phyloP scores from a whole-genome alignment of 1,140 invertebrate genomes.

The Atta cephalotes region DNA sequence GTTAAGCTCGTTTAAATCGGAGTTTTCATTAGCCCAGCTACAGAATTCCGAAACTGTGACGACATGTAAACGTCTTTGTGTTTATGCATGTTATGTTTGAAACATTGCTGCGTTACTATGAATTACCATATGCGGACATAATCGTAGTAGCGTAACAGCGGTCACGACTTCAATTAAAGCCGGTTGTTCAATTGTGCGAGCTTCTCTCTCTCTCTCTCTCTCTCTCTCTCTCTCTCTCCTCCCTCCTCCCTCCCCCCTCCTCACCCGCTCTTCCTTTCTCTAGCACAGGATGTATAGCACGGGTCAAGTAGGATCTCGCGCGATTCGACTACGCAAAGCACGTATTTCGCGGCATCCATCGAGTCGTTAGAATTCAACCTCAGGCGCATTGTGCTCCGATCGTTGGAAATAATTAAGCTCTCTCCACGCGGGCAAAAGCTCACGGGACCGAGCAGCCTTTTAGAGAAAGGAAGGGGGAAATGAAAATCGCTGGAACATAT shows the following conservation, averaged over 20 bases:
- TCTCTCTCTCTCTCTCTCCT: slow-evolving; percentile 1
- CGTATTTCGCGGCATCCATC: slow-evolving; percentile 37
- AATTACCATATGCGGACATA: slow-evolving; percentile 25
- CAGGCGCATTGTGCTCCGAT: slow-evolving; percentile 3
- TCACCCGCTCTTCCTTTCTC: neutral
- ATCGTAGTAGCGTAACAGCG: slow-evolving; percentile 40
- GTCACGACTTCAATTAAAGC: slow-evolving; percentile 52
- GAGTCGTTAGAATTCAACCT: slow-evolving; percentile 50
- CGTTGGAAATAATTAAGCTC: slow-evolving; percentile 65
- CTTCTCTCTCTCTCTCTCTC: slow-evolving; percentile 1
- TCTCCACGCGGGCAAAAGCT: neutral
- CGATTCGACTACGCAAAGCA: slow-evolving; percentile 26
- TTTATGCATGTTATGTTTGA: neutral
- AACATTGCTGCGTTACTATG: slow-evolving; percentile 13
- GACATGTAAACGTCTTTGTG: slow-evolving; percentile 18
- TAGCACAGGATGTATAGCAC: neutral
- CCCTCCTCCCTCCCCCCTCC: neutral
- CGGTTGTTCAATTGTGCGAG: slow-evolving; percentile 46
- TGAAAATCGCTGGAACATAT: slow-evolving; percentile 12
- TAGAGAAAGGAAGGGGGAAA: neutral
- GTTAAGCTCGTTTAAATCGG: neutral
- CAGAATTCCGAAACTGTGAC: neutral
- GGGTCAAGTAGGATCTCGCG: slow-evolving; percentile 10
- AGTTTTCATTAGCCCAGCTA: neutral
- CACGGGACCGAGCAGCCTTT: neutral